Percentiles rank a stretch among this genome's conserved stretches.
These are phyloP conservation scores for Hippolais icterina DNA, from an alignment of 2,113 vertebrate genomes.

Conservation along the genomic window DNA sequence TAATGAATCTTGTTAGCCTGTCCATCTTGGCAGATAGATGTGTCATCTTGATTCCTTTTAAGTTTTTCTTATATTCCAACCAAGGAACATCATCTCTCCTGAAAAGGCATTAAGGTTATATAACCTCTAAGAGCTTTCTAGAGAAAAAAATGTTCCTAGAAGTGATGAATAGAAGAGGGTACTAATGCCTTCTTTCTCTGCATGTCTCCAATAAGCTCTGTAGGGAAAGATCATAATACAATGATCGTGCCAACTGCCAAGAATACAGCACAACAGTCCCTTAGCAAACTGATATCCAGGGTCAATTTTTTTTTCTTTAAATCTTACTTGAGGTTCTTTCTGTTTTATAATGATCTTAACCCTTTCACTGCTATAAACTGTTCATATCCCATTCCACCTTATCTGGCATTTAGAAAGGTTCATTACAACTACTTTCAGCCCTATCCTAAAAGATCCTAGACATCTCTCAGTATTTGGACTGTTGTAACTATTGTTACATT, in stretches of 20 bases:
- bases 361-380: background rate
- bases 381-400: background rate
- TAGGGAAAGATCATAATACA: background rate
- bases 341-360: background rate
- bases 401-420: background rate
- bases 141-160: background rate
- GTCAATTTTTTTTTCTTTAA: background rate
- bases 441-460: background rate
- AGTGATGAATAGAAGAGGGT: background rate
- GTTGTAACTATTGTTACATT: background rate
- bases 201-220: background rate
- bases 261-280: background rate
- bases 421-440: background rate
- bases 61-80: background rate
- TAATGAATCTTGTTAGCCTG: background rate
- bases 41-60: background rate
- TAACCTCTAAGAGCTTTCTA: background rate
- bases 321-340: background rate
- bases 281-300: background rate
- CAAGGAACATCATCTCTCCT: background rate
- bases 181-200: background rate
- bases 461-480: background rate
- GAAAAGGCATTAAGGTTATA: background rate
- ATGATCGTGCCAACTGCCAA: background rate
- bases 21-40: background rate